Percentiles rank a stretch among this genome's conserved stretches.
These are phyloP conservation scores for Accipiter cooperii DNA, from an alignment of 2,113 vertebrate genomes.

Conservation along the genomic window DNA sequence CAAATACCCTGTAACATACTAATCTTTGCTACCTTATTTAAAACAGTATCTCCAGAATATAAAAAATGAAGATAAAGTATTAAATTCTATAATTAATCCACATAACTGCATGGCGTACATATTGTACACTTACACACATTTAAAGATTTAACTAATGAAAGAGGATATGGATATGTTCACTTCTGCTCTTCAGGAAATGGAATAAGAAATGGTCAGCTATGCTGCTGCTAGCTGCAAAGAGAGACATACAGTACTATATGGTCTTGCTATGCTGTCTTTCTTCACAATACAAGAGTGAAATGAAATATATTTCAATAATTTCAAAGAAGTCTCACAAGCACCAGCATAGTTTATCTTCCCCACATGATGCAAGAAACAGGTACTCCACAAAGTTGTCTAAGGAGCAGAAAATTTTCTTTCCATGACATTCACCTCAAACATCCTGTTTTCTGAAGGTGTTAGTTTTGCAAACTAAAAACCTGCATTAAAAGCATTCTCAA, in stretches of 20 bases:
- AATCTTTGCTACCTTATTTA: background rate
- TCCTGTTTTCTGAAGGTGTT: background rate
- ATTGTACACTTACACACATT: background rate
- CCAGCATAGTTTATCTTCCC: background rate
- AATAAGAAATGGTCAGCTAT: background rate
- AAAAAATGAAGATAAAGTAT: background rate
- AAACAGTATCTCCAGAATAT: background rate
- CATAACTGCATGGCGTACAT: background rate
- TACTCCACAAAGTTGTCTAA: accelerated
- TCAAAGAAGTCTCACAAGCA: background rate
- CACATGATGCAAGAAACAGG: background rate
- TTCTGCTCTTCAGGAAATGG: background rate
- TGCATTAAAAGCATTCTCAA: background rate
- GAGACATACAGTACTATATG: background rate
- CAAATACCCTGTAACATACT: background rate
- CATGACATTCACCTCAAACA: background rate
- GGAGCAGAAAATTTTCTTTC: background rate
- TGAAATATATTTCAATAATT: background rate
- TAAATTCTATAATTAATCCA: background rate
- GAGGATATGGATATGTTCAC: background rate
- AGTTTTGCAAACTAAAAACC: background rate
- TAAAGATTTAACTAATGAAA: background rate
- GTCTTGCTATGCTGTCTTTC: background rate
- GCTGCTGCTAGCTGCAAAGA: background rate
- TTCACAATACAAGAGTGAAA: background rate